phyloP scores from a whole-genome alignment of 92 coral and sea anemone genomes.

The Phenganax stokvisi region DNA sequence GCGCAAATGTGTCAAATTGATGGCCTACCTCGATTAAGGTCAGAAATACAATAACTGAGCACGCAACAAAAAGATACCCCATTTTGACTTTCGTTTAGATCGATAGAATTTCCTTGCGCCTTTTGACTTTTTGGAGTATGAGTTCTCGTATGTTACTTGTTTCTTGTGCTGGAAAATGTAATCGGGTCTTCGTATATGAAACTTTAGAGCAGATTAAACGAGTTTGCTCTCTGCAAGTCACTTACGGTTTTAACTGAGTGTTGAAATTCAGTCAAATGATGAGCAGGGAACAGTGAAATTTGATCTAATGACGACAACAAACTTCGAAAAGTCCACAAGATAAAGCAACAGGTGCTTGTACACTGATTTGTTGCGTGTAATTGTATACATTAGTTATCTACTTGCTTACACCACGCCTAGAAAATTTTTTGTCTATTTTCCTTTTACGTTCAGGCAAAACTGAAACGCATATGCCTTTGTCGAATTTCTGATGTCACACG shows the following conservation, averaged over 20 bases:
- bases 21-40: slow-evolving; percentile 19
- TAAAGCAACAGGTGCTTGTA: neutral
- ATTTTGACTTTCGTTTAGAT: neutral
- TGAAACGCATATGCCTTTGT: neutral
- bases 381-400: neutral
- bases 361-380: neutral
- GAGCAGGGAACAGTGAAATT: too few relatives aligned
- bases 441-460: neutral
- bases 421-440: neutral
- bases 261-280: too few relatives aligned
- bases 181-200: too few relatives aligned
- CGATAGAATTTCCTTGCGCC: neutral
- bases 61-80: neutral
- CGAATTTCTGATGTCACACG: too few relatives aligned
- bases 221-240: too few relatives aligned
- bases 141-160: neutral
- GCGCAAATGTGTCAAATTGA: too few relatives aligned
- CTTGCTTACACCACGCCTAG: neutral
- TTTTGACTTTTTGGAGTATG: neutral
- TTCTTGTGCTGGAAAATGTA: too few relatives aligned
- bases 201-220: too few relatives aligned
- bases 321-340: neutral
- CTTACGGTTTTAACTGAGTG: too few relatives aligned
- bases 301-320: neutral
- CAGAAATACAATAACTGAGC: neutral